phyloP scores from a whole-genome alignment of 2,797 vertebrate species.

The Nannoperca australis region DNA sequence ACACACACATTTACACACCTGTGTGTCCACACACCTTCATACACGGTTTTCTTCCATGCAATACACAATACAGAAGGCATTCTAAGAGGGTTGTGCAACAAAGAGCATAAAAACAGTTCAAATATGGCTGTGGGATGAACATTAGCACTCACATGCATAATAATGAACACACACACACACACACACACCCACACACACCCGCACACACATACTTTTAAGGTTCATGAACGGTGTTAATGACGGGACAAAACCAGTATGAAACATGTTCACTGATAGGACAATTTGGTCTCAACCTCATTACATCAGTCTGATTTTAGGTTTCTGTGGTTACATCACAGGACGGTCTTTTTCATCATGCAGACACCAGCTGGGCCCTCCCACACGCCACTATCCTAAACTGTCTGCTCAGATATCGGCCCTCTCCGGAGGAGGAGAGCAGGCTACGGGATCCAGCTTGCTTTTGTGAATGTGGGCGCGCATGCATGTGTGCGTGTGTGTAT shows the following conservation, averaged over 20 bases:
- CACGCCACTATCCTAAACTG: conserved; percentile 40
- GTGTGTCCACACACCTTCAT: conserved; percentile 44
- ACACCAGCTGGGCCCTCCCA: conserved; percentile 57
- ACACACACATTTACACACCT: conserved; percentile 34
- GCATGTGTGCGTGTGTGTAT: conserved; percentile 24
- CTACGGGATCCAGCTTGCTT: conserved; percentile 10
- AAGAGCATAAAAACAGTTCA: conserved; percentile 82
- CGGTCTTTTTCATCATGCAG: conserved; percentile 36
- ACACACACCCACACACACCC: conserved; percentile 40
- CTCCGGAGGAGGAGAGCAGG: conserved; percentile 22
- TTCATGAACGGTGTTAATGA: conserved; percentile 38
- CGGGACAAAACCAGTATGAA: conserved; percentile 28
- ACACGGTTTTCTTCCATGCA: conserved; percentile 68
- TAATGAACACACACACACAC: conserved; percentile 46
- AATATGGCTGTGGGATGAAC: conserved; percentile 81
- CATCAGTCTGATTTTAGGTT: conserved; percentile 26
- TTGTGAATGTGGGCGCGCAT: conserved; percentile 24
- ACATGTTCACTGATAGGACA: conserved; percentile 27
- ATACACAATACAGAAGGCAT: conserved; percentile 82
- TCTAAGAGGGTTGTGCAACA: conserved; percentile 86
- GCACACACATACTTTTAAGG: conserved; percentile 35
- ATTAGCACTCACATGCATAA: conserved; percentile 73
- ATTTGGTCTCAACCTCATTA: conserved; percentile 34
- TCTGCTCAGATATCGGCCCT: conserved; percentile 49
- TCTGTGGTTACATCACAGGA: conserved; percentile 49